phyloP scores from a whole-genome alignment of 2,113 vertebrate species.

The Excalfactoria chinensis region DNA sequence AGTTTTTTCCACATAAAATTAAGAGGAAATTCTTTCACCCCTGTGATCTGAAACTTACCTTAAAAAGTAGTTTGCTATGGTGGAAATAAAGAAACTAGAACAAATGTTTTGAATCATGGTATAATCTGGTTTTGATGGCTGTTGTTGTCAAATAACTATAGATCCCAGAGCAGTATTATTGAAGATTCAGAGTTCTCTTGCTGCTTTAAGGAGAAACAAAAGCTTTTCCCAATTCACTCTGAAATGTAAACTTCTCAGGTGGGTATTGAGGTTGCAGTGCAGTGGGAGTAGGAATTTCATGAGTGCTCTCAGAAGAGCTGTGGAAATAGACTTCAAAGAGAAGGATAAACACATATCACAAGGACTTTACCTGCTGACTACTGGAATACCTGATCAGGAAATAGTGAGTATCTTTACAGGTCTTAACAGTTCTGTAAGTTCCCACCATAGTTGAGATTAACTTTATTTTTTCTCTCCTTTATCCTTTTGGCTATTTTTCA shows the following conservation, averaged over 20 bases:
- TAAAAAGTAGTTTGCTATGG: background rate
- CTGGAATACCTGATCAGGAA: conserved; percentile 85
- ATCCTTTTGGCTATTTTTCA: background rate
- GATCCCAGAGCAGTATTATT: background rate
- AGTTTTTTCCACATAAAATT: background rate
- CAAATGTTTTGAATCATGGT: background rate
- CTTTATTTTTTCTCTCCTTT: background rate
- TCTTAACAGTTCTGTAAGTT: background rate
- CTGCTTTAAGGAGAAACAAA: background rate
- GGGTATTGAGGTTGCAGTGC: conserved; percentile 78
- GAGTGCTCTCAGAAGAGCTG: conserved; percentile 74
- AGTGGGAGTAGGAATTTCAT: conserved; percentile 82
- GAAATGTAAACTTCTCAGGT: conserved; percentile 70
- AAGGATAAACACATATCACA: conserved; percentile 72
- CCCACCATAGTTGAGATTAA: background rate
- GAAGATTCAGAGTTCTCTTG: background rate
- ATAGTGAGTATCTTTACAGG: conserved; percentile 65
- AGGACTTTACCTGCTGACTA: conserved; percentile 84
- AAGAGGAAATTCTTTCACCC: background rate
- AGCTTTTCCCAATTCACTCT: background rate
- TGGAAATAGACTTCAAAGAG: conserved; percentile 79
- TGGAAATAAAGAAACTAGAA: background rate
- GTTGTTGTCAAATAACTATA: background rate
- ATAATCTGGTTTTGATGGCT: background rate
- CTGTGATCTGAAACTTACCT: background rate